These are phyloP conservation scores for Meteorus colon DNA, from an alignment of 2,888 invertebrate species.

Conservation along the genomic window DNA sequence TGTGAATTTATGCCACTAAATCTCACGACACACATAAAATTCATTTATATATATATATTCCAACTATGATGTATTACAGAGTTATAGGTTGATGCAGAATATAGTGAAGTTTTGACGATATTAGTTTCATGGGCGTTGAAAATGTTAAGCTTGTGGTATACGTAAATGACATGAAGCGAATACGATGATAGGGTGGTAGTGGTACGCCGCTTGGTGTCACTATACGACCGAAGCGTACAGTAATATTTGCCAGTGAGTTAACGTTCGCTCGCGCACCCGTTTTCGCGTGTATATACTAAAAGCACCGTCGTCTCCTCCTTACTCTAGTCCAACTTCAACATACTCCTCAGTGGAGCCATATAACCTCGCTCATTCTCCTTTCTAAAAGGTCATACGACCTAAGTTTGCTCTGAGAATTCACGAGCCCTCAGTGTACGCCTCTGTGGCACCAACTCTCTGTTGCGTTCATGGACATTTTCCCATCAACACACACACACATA, in stretches of 20 bases:
- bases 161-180: slow-evolving; percentile 21
- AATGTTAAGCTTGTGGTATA: slow-evolving; percentile 10
- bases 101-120: not conserved
- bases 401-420: slow-evolving; percentile 54
- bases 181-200: slow-evolving; percentile 14
- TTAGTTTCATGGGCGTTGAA: slow-evolving; percentile 1
- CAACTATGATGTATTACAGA: not conserved
- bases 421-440: slow-evolving; percentile 43
- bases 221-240: slow-evolving; percentile 12
- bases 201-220: slow-evolving; percentile 19
- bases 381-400: slow-evolving; percentile 56
- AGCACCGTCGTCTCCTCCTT: slow-evolving; percentile 48
- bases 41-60: not conserved
- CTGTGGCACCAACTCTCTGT: slow-evolving; percentile 27
- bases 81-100: not conserved
- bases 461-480: not conserved
- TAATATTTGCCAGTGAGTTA: slow-evolving; percentile 48
- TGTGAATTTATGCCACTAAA: no score
- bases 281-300: slow-evolving; percentile 48
- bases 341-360: slow-evolving; percentile 48
- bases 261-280: slow-evolving; percentile 50
- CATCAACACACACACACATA: not conserved
- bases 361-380: slow-evolving; percentile 50
- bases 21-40: not conserved
- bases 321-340: slow-evolving; percentile 35